phyloP scores from a whole-genome alignment of 2,888 invertebrate genomes.

The Acrocera orbiculus region DNA sequence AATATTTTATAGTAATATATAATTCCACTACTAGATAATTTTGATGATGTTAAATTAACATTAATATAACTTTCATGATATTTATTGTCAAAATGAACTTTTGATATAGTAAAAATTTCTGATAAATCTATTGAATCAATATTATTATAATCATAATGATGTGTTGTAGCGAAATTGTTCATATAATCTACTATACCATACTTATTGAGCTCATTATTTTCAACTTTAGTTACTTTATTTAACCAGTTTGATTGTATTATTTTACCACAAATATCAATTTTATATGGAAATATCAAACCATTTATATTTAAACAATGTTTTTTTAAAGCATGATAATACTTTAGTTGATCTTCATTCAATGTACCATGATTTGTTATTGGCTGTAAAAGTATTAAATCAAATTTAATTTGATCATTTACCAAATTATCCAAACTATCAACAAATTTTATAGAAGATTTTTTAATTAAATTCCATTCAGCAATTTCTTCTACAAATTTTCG shows the following conservation, averaged over 20 bases:
- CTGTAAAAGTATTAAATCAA: conserved; percentile 10
- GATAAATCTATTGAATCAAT: conserved; percentile 8
- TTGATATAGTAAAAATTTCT: conserved; percentile 6
- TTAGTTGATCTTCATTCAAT: conserved; percentile 9
- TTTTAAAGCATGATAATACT: conserved; percentile 8
- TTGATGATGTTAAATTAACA: conserved; percentile 8
- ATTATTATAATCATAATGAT: conserved; percentile 10
- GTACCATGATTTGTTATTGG: conserved; percentile 9
- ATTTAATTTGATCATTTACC: conserved; percentile 2
- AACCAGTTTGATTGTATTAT: conserved; percentile 10
- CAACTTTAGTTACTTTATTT: conserved; percentile 6
- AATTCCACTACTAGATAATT: conserved; percentile 8
- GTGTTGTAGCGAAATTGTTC: conserved; percentile 9
- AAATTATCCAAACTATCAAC: conserved; percentile 8
- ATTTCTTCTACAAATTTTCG: conserved; percentile 7
- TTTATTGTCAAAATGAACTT: conserved; percentile 7
- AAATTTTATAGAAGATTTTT: conserved; percentile 6
- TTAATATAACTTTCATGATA: conserved; percentile 5
- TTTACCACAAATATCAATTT: conserved; percentile 10
- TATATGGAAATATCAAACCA: conserved; percentile 9
- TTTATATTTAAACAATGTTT: conserved; percentile 2
- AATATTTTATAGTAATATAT: conserved; percentile 11
- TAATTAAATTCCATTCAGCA: conserved; percentile 9
- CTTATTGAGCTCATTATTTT: conserved; percentile 3
- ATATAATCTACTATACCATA: conserved; percentile 7